Evolutionary conservation across 2,797 vertebrate genomes (phyloP).

Genomic region (Sebastolobus alascanus): DNA sequence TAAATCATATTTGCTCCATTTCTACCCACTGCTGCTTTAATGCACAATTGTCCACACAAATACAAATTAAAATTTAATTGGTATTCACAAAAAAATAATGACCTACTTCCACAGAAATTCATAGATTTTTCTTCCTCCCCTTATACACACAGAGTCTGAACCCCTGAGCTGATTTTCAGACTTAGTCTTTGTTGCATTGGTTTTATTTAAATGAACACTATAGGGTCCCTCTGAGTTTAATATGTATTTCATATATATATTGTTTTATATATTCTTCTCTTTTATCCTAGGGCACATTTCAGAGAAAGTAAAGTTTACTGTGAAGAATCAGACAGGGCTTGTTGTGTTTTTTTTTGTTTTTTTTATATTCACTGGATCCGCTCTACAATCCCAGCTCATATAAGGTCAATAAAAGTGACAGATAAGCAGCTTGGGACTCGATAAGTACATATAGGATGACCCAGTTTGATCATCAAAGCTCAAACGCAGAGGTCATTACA

Average conservation of each 20-base stretch:
- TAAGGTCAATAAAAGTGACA: constrained; percentile 6
- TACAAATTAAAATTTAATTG: too few species aligned
- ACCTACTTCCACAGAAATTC: background rate
- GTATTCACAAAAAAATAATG: background rate
- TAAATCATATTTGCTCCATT: too few species aligned
- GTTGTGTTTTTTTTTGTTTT: background rate
- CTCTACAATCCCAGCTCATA: constrained; percentile 14
- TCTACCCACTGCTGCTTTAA: too few species aligned
- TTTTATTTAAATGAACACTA: background rate
- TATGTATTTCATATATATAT: background rate
- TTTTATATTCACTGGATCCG: background rate
- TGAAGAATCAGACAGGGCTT: background rate
- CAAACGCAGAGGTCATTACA: background rate
- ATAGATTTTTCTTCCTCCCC: background rate
- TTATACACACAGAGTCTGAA: background rate
- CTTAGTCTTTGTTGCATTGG: background rate
- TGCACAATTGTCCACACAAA: too few species aligned
- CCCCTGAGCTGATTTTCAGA: background rate
- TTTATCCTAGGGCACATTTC: background rate
- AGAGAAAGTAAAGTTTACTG: background rate
- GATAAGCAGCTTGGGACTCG: background rate
- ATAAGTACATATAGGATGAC: constrained; percentile 14
- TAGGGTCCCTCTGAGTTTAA: background rate
- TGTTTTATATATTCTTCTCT: background rate
- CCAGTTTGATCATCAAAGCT: background rate